Evolutionary conservation across 2,888 invertebrate genomes (phyloP), one percentile per base, ranked within the genome.

Genomic region (Caenorhabditis panamensis): DNA sequence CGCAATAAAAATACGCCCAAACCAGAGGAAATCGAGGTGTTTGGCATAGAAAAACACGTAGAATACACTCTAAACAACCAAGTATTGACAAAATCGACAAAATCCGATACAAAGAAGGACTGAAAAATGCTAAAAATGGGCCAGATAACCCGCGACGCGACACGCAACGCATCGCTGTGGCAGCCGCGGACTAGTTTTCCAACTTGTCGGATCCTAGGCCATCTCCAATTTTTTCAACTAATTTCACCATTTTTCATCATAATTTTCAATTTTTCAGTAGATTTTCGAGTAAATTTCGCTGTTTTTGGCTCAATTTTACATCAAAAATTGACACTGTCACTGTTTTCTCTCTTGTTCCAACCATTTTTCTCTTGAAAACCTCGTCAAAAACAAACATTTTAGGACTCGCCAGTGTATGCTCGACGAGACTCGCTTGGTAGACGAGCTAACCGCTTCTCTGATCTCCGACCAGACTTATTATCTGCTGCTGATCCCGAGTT

Each of bases 381-480:
- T 13, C 11, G 11, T 2, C 13, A 22, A 53, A 37, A n/a, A 22
- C 41, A 4, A 11, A 51, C 4, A 16, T 66, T 66, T 66, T 37
- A 66, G 66, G 59, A 22, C 24, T 20, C 41, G 13, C 41, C 26
- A 37, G 67, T 82, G 22, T 77, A 82, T 82, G 82, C 77, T 82
- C 47, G 77, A 81, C 41, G 68, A 68, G 53, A 58, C 77, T 6
- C 79, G 69, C 61, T 77, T 67, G 67, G 81, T 85, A 24, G 85
- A 85, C 79, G 83, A 85, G 53, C 58, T 79, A 11, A 82, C 83
- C 11, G 82, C 82, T 44, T 78, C 77, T 24, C 22, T 86, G 4
- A 75, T 86, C 49, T 79, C 82, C 13, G 86, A 86, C 54, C 59
- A 53, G 44, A 64, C 69, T 11, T 86, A 84, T 69, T 86, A 86